These are phyloP conservation scores for Podarcis lilfordi DNA, from an alignment of 2,797 vertebrate genomes.

Conservation along the genomic window DNA sequence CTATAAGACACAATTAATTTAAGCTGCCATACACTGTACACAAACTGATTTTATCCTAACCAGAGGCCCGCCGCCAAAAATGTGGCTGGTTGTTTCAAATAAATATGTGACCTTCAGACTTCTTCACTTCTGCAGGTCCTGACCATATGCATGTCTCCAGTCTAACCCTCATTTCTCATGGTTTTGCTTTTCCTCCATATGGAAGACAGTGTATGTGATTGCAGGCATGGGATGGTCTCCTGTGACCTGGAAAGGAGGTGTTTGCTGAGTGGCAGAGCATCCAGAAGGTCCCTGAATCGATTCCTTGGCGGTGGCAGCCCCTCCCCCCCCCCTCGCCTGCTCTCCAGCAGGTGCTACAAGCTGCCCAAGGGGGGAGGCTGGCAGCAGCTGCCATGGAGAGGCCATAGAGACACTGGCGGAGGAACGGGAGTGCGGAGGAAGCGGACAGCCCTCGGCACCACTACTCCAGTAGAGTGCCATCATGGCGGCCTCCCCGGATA, in stretches of 20 bases:
- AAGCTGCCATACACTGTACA: background rate
- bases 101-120: background rate
- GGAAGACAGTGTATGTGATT: background rate
- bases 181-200: background rate
- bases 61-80: background rate
- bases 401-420: no score
- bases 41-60: background rate
- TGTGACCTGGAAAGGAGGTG: background rate
- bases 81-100: background rate
- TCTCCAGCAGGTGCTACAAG: no score
- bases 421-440: no score
- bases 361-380: no score
- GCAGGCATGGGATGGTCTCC: background rate
- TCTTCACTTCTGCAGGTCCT: background rate
- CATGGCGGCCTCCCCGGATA: fast-evolving
- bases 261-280: background rate
- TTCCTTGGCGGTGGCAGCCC: no score
- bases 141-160: background rate
- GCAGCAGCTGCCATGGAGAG: no score
- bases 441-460: fast-evolving
- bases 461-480: no score
- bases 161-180: background rate
- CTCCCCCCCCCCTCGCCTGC: no score
- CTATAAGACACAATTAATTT: background rate
- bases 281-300: background rate